Evolutionary conservation across 2,113 vertebrate genomes (phyloP), one percentile per base, ranked within the genome.

Genomic region (Girardinichthys multiradiatus): DNA sequence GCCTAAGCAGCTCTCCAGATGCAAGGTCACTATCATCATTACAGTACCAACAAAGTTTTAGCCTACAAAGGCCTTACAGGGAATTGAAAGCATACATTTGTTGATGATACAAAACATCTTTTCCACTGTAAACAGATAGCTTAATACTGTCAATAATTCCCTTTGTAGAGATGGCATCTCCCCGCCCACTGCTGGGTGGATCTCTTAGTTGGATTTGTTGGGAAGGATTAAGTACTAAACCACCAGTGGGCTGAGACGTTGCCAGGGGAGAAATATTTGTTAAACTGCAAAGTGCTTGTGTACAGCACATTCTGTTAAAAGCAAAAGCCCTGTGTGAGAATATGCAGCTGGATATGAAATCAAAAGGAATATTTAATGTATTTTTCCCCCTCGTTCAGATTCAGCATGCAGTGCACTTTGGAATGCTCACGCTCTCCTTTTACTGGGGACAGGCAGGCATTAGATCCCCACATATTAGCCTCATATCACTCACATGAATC

Each of bases 241-340:
- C 89, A 89, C 87, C 70, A 73, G 79, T 90, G 91, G 90, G 89
- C 83, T 88, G 87, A 91, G 88, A 86, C 86, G 64, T 71, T 85
- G 91, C 87, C 91, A 86, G 85, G 91, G 91, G 89, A 86, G 83
- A 91, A 90, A 91, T 90, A 90, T 91, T 92, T 91, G 90, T 91
- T 91, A 90, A 93, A 90, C 86, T 89, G 88, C 84, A 92, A 93
- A 93, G 87, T 93, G 92, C 92, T 91, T 91, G 91, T 92, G 92
- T 91, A 91, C 90, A 91, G 92, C 89, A 91, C 81, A 87, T 89
- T 91, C 75, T 70, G 86, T 92, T 91, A 90, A 92, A 92, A 91
- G 90, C 87, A 89, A 85, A 87, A 89, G 80, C 85, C 88, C 84
- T 87, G 39, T 67, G 88, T 86, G 86, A 85, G 89, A 86, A 86